These are phyloP conservation scores for Acanthis flammea DNA, from an alignment of 2,797 vertebrate species.

Conservation along the genomic window DNA sequence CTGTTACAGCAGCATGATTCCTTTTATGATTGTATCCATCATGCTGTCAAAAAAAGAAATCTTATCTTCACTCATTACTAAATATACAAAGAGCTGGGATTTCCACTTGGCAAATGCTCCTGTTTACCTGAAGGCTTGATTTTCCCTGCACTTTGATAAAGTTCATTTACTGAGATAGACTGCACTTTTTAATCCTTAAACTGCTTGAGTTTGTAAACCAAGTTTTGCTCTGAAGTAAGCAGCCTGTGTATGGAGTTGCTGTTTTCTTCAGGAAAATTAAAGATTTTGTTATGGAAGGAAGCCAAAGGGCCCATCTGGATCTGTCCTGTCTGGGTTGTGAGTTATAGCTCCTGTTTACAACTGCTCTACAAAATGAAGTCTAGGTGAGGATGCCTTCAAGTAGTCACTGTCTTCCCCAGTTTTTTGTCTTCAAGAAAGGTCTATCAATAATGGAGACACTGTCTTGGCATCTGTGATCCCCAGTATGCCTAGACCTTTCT, in stretches of 20 bases:
- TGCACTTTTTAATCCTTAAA: slow-evolving; percentile 44
- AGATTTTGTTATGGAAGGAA: slow-evolving; percentile 3
- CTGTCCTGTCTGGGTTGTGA: not conserved
- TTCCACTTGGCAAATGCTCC: slow-evolving; percentile 71
- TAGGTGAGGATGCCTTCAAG: not conserved
- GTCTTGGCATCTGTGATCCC: not conserved
- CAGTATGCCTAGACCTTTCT: not conserved
- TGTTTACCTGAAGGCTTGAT: slow-evolving; percentile 71
- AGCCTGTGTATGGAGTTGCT: not conserved
- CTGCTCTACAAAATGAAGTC: not conserved
- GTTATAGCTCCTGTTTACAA: slow-evolving; percentile 4
- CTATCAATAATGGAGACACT: not conserved
- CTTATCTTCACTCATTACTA: slow-evolving; percentile 71
- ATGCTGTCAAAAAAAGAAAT: slow-evolving; percentile 70
- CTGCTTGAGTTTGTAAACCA: not conserved
- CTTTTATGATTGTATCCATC: slow-evolving; percentile 65
- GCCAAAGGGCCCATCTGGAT: slow-evolving; percentile 21
- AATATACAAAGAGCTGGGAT: slow-evolving; percentile 71
- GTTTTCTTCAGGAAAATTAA: not conserved
- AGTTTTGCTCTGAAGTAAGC: not conserved
- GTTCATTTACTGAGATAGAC: slow-evolving; percentile 55
- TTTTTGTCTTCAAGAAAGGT: not conserved
- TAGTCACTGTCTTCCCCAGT: not conserved
- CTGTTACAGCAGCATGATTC: slow-evolving; percentile 28
- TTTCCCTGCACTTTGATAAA: slow-evolving; percentile 65